Percentiles rank a stretch among this genome's conserved stretches.
Conservation (phyloP, 2,888 invertebrate species). For the Drosophila phalerata region DNA sequence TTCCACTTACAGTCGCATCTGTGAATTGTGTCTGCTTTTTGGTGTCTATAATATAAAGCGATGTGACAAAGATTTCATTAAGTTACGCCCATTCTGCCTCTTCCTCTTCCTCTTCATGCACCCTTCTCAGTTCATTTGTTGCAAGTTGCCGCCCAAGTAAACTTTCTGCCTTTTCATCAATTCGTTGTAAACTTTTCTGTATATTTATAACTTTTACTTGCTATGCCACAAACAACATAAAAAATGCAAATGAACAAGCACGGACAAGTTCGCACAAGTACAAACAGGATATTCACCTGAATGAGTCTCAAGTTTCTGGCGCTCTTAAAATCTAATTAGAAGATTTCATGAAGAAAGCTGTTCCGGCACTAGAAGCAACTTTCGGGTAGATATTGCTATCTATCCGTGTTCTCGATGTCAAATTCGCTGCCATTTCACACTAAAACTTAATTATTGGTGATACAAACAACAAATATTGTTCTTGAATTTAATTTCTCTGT, state of each 20-base stretch:
- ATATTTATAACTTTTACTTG: constrained; percentile 36
- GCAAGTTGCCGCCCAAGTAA: constrained; percentile 38
- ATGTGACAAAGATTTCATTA: constrained; percentile 69
- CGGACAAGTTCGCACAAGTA: constrained; percentile 4
- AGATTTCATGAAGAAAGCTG: constrained; percentile 3
- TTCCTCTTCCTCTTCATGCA: neutral
- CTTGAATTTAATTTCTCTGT: neutral
- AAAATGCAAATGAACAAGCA: constrained; percentile 12
- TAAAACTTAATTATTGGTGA: neutral
- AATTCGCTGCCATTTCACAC: neutral
- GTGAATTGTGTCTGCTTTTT: constrained; percentile 16
- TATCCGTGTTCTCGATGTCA: neutral
- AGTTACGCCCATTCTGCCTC: constrained; percentile 23
- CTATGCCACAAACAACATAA: constrained; percentile 20
- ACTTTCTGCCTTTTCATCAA: constrained; percentile 55
- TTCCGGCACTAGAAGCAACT: neutral
- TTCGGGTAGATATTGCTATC: neutral
- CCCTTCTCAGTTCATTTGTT: constrained; percentile 13
- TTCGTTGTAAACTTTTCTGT: constrained; percentile 40
- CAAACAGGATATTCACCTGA: constrained; percentile 9
- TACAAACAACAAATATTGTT: neutral
- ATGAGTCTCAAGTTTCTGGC: constrained; percentile 12
- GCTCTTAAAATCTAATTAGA: constrained; percentile 45
- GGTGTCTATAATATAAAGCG: constrained; percentile 4
- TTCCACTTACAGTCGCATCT: constrained; percentile 13